Evolutionary conservation across 1,140 invertebrate species (phyloP), one percentile per base, ranked within the genome.

Genomic region (Sarcophaga peregrina): DNA sequence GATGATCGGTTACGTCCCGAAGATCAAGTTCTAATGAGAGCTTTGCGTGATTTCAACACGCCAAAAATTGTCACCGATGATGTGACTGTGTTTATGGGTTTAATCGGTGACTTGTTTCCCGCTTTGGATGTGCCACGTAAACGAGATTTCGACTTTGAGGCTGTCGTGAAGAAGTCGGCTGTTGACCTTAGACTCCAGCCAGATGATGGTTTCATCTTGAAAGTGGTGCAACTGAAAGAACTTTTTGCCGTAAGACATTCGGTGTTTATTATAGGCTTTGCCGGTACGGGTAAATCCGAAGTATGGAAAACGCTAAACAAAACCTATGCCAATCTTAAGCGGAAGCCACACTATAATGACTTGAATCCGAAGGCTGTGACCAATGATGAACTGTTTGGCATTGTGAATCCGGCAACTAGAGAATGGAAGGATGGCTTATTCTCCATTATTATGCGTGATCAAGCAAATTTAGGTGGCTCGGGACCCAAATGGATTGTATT

Each of bases 381-480:
- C 0, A 98, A 97, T 87, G 96, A 98, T 88, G 98, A 98, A 90
- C 91, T 98, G 46, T 99, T 98, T 92, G 97, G 98, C 15, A 94
- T 98, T 75, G 98, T 99, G 82, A 98, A 98, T 92, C 96, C 97
- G 10, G 91, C 96, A 0, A 98, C 98, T 0, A 92, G 97, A 87
- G 97, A 98, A 92, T 99, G 98, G 97, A 98, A 97, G 91, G 97
- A 98, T 91, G 97, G 97, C 83, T 91, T 99, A 62, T 96, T 98
- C 88, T 98, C 97, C 0, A 94, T 95, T 0, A 93, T 98, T 50
- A 98, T 98, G 95, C 92, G 97, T 87, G 97, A 98, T 88, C 95
- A 98, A 92, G 96, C 95, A 1, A 97, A 98, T 90, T 93, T 96
- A 92, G 91, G 93, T 0, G 95, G 95, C 0, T 85, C 81, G 13